Percentiles rank a stretch among this genome's conserved stretches.
phyloP scores from a whole-genome alignment of 2,888 invertebrate species.

The Gasteruption jaculator region DNA sequence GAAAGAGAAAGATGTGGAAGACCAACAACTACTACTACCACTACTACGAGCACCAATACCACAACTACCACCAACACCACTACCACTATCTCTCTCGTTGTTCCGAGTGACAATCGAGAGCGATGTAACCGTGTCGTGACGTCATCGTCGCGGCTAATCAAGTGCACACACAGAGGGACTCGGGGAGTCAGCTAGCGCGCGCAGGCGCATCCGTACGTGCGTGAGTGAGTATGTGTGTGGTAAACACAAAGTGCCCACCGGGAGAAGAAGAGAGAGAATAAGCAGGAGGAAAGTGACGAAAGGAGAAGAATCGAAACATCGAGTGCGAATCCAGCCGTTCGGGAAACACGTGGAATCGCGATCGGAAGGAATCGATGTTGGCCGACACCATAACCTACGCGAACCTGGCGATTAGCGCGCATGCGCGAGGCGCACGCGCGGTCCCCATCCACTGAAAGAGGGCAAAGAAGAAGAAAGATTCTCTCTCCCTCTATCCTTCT shows the following conservation, averaged over 20 bases:
- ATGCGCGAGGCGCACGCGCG: no score
- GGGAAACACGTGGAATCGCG: no score
- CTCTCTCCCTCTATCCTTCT: no score
- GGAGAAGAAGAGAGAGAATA: conserved; percentile 1
- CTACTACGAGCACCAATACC: no score
- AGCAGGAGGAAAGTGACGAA: conserved; percentile 5
- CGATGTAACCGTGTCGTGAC: conserved; percentile 48
- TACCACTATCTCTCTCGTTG: no score
- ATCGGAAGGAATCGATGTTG: no score
- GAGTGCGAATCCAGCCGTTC: no score
- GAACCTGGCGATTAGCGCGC: conserved; percentile 29
- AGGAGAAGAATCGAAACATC: neutral
- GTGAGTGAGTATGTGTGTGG: conserved; percentile 19
- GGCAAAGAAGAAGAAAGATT: no score
- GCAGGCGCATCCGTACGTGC: conserved; percentile 22
- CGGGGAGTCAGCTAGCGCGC: conserved; percentile 18
- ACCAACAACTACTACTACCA: no score
- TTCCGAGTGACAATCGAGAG: conserved; percentile 42
- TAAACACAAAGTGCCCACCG: conserved; percentile 19
- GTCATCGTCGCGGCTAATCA: conserved; percentile 48
- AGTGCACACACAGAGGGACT: conserved; percentile 44
- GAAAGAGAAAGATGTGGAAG: no score
- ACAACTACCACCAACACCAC: no score
- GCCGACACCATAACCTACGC: conserved; percentile 27
- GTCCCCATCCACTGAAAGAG: no score